Base-by-base conservation (phyloP, 2,888 invertebrate species). In the Invenusta paracnida region DNA sequence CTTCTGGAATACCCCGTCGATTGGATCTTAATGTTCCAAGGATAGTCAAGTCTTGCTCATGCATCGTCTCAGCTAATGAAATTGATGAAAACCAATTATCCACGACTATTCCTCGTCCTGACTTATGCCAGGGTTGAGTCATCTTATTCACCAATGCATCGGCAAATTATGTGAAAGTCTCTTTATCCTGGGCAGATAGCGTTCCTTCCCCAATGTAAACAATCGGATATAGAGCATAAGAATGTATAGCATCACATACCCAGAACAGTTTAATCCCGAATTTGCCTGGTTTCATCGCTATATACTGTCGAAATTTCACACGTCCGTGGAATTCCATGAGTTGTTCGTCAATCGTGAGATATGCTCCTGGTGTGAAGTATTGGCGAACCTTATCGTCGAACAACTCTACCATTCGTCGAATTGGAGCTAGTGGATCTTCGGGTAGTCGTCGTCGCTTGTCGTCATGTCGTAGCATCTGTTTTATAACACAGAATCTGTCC, bases 401-500 rank as follows among this genome's bases (percentile, higher is more conserved):
- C 31, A n/a, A n/a, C n/a, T 30, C 5, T 2, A 29, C 83, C 2
- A 82, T 31, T n/a, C 31, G 83, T 82, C 83, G 29, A n/a, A 82
- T n/a, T 29, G 31, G 30, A 29, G 83, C 83, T 82, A 82, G 28
- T 29, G 29, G 83, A 29, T 82, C 83, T 25, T 31, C 23, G n/a
- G 30, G 23, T 25, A n/a, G 25, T 82, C 31, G 29, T 25, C 83
- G 83, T n/a, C 29, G 83, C 23, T 28, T 28, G 30, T 82, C 83
- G 29, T 82, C 29, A 25, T 25, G n/a, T n/a, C 83, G 30, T n/a
- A 82, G 30, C 79, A 79, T 79, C 29, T 79, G 31, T 82, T 30
- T 82, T n/a, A 82, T 30, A n/a, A n/a, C n/a, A 31, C 83, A 31
- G 28, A 82, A 29, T 82, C 83, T 82, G 1, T 82, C 31, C 28